Conservation (phyloP, 2,797 vertebrate genomes). For the Tamandua tetradactyla region DNA sequence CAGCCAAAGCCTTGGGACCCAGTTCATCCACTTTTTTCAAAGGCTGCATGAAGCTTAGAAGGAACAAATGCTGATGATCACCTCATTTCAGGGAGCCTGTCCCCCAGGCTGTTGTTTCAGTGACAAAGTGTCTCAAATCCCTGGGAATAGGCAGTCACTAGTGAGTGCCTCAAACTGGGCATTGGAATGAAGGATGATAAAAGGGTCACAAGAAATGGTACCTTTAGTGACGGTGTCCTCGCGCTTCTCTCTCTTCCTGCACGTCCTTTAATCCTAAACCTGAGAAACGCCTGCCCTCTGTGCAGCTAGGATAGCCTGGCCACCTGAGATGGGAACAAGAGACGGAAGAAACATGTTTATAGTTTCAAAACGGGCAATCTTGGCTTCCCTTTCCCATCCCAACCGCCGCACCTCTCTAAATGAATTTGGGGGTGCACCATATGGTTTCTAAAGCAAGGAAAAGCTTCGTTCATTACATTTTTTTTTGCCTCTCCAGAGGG, state of each 20-base stretch:
- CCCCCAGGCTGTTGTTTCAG: background rate
- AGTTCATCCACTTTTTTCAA: background rate
- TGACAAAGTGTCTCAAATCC: background rate
- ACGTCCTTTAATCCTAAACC: slow-evolving; percentile 20
- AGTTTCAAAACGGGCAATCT: background rate
- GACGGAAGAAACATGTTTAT: background rate
- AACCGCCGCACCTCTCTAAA: background rate
- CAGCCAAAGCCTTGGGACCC: slow-evolving; percentile 12
- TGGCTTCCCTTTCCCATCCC: background rate
- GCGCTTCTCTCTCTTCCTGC: background rate
- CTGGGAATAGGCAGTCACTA: background rate
- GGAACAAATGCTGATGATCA: background rate
- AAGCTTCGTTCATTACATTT: background rate
- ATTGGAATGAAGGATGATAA: background rate
- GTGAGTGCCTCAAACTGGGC: background rate
- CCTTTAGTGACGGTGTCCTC: slow-evolving; percentile 60
- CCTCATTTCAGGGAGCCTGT: background rate
- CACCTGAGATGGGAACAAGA: slow-evolving; percentile 56
- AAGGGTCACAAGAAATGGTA: slow-evolving; percentile 58
- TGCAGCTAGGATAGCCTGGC: background rate
- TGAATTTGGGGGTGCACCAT: background rate
- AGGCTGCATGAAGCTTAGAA: background rate
- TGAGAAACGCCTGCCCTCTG: background rate
- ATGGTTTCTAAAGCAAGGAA: background rate
- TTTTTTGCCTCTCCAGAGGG: background rate